Percentiles rank a stretch among this genome's conserved stretches.
These are phyloP conservation scores for Synchiropus splendidus DNA, from an alignment of 2,113 vertebrate genomes.

Conservation along the genomic window DNA sequence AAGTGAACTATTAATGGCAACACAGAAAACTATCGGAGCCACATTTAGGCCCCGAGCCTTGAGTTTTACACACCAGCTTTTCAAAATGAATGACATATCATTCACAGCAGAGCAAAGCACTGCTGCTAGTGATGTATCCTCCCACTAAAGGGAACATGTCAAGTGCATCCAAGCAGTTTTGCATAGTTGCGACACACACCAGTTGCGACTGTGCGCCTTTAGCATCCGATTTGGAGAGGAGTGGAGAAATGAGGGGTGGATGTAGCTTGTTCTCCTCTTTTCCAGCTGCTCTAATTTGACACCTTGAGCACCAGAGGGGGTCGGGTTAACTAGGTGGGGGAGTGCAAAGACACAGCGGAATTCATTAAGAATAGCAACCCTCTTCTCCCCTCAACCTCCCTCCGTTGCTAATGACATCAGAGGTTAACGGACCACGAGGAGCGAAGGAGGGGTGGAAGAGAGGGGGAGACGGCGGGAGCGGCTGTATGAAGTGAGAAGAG, in stretches of 20 bases:
- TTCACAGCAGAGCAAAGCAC: no score
- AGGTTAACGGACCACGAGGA: constrained; percentile 59
- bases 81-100: no score
- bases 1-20: no score
- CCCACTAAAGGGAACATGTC: constrained; percentile 26
- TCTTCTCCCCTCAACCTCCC: constrained; percentile 56
- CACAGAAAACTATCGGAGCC: no score
- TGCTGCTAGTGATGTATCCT: constrained; percentile 8
- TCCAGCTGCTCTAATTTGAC: constrained; percentile 85
- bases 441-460: constrained; percentile 25
- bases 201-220: no score
- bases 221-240: constrained; percentile 20
- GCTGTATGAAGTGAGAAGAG: constrained; percentile 11
- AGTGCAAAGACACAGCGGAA: constrained; percentile 80
- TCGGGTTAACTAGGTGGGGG: constrained; percentile 70
- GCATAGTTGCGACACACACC: constrained; percentile 18
- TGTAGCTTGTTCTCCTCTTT: constrained; percentile 62
- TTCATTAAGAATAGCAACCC: constrained; percentile 88
- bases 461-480: constrained; percentile 15
- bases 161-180: constrained; percentile 37
- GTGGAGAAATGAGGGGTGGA: constrained; percentile 43
- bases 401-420: constrained; percentile 87
- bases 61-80: no score
- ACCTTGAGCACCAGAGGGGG: constrained; percentile 72
- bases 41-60: no score